phyloP scores from a whole-genome alignment of 2,888 invertebrate genomes.

The Agriopis aurantiaria region DNA sequence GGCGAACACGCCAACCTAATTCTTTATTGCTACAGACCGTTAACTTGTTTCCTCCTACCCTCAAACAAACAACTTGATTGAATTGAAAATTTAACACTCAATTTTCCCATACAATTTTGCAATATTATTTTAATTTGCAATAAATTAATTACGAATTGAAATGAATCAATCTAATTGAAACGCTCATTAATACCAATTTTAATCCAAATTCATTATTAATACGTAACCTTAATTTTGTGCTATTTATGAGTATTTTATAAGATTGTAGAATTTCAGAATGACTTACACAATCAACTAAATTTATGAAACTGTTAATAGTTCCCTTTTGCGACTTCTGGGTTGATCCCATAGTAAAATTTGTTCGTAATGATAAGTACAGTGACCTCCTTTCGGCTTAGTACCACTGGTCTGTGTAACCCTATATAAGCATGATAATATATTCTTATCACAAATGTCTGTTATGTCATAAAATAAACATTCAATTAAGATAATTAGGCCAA shows the following conservation, averaged over 20 bases:
- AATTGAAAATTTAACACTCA: constrained; percentile 1
- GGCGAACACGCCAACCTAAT: no score
- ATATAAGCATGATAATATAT: neutral
- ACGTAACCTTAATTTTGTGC: constrained; percentile 1
- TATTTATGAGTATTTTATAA: neutral
- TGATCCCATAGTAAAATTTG: no score
- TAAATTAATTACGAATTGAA: constrained; percentile 1
- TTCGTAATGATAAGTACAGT: no score
- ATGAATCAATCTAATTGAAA: constrained; percentile 8
- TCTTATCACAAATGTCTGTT: constrained; percentile 5
- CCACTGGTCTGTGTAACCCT: no score
- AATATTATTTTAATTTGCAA: neutral
- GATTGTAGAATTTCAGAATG: no score
- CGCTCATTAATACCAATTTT: neutral
- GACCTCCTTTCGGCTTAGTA: no score
- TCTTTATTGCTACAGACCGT: neutral
- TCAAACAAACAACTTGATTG: constrained; percentile 2
- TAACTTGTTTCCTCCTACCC: neutral
- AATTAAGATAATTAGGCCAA: constrained; percentile 5
- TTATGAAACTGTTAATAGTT: neutral
- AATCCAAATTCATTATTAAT: constrained; percentile 7
- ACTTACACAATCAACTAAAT: no score
- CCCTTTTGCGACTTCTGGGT: no score
- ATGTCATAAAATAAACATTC: constrained; percentile 16
- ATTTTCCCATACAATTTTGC: neutral